Evolutionary conservation across 1,140 invertebrate genomes (phyloP), one percentile per base, ranked within the genome.

Genomic region (Drosophila sucinea): DNA sequence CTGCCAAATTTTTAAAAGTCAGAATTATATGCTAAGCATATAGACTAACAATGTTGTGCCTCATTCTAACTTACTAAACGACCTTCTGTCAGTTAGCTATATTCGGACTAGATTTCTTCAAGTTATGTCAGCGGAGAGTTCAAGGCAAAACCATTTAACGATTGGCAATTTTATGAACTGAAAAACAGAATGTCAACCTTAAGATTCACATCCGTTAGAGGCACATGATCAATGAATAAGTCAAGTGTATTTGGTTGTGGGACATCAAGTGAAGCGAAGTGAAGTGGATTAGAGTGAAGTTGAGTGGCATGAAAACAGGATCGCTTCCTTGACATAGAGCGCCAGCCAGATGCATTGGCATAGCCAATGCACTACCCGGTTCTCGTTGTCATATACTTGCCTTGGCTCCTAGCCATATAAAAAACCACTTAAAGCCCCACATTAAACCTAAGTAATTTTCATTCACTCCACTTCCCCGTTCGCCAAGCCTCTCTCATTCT

Each of bases 381-480:
- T 71, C 25, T 51, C 27, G 44, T 63, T 55, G 25, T 44, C 51
- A 51, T 57, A 33, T 51, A 25, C 44, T 51, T 51, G 44, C 23
- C 23, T 27, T 27, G 44, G 44, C 44, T 51, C 8, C 44, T 51
- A 51, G 51, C 61, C 67, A 62, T 63, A 74, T 66, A 77, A 70
- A 63, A 70, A 87, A 87, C 70, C 83, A 85, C 82, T 85, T 81
- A 87, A 86, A 87, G 83, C 79, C 75, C 79, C 82, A 75, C 82
- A 74, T 74, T 73, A 77, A 86, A 76, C 83, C 79, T 67, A 81
- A 74, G 65, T 72, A 75, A 7, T 68, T 79, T 57, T 66, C 56
- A 17, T 8, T 61, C 47, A 51, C 64, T 54, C 30, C n/a, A 40
- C 11, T 55, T 47, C 51, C 40, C 35, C 17, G 5, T 67, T 60